Conservation (phyloP, 1,140 invertebrate genomes). For the Delia radicum region DNA sequence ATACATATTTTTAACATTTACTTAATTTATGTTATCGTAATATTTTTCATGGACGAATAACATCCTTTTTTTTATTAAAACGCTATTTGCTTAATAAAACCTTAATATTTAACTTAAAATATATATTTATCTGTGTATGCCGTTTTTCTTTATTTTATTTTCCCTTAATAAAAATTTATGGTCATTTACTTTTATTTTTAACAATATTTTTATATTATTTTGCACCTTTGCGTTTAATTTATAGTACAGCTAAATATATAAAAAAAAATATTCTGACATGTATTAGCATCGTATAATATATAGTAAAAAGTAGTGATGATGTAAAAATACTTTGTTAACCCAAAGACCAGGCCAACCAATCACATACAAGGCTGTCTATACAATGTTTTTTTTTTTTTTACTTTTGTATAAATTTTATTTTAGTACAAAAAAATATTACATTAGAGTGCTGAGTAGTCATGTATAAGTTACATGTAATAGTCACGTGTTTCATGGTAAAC, state of each 20-base stretch:
- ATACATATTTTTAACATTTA: too few relatives aligned
- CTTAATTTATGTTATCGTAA: too few relatives aligned
- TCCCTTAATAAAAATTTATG: background rate
- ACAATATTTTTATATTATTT: background rate
- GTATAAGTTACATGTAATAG: background rate
- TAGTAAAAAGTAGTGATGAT: background rate
- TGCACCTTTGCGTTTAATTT: background rate
- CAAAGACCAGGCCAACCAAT: background rate
- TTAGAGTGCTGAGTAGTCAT: background rate
- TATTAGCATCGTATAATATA: background rate
- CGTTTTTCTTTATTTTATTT: too few relatives aligned
- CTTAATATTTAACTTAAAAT: background rate
- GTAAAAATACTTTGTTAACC: background rate
- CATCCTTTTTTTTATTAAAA: background rate
- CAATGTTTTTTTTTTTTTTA: background rate
- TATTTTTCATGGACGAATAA: too few relatives aligned
- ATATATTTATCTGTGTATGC: background rate
- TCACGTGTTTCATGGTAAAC: background rate
- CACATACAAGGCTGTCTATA: background rate
- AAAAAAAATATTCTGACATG: background rate
- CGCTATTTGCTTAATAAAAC: background rate
- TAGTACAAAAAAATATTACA: too few relatives aligned
- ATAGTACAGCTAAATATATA: background rate
- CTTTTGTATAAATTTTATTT: background rate
- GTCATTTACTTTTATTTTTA: background rate